Conservation (phyloP, 2,888 invertebrate genomes). For the Aleiodes leptofemur region DNA sequence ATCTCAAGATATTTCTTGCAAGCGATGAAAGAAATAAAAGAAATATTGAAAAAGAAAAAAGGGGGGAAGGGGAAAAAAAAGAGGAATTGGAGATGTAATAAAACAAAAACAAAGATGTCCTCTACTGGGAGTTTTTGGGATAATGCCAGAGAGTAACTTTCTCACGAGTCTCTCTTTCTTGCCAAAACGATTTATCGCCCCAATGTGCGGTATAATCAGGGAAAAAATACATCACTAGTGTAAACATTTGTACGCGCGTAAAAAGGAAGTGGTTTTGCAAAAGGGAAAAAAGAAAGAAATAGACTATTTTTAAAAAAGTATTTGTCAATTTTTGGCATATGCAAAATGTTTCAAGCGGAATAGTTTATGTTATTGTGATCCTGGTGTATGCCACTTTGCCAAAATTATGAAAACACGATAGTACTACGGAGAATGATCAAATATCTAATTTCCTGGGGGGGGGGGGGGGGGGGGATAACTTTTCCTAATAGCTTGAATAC, state of each 20-base stretch:
- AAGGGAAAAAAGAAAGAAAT: background rate
- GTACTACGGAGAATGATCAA: conserved; percentile 11
- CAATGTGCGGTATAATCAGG: conserved; percentile 36
- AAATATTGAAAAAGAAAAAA: background rate
- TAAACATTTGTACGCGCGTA: conserved; percentile 34
- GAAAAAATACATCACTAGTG: conserved; percentile 44
- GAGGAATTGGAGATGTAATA: background rate
- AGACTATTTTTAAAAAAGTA: background rate
- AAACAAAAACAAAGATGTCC: conserved; percentile 33
- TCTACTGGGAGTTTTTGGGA: conserved; percentile 45
- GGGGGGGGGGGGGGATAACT: background rate
- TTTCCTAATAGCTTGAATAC: conserved; percentile 16
- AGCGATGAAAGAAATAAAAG: background rate
- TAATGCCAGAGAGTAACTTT: conserved; percentile 40
- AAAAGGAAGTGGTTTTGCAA: background rate
- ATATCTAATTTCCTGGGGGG: background rate
- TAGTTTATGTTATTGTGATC: background rate
- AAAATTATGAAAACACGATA: background rate
- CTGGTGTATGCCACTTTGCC: no score
- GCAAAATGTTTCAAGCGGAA: background rate
- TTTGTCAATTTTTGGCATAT: conserved; percentile 13
- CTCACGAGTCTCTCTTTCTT: conserved; percentile 39
- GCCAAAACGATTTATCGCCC: conserved; percentile 50
- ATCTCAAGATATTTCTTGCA: conserved; percentile 3
- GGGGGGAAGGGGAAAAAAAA: background rate